Evolutionary conservation across 2,797 vertebrate genomes (phyloP), one percentile per base, ranked within the genome.

Genomic region (Darevskia nairensis): DNA sequence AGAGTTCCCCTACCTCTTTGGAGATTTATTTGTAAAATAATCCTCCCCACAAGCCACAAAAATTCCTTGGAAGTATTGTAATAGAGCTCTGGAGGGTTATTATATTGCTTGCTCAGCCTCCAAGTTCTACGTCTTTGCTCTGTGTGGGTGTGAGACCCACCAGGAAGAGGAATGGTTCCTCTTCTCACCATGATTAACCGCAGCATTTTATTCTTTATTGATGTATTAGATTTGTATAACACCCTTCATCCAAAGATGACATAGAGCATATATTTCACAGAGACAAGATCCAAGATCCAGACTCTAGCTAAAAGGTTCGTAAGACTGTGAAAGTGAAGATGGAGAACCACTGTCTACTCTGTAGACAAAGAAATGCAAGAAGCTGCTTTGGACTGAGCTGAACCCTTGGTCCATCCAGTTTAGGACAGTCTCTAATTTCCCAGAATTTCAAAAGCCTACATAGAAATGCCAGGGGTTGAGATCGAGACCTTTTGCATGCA

Each of bases 1-100:
- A 83, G 23, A 17, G 29, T 84, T 84, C 35, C 29, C 46, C 83
- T 84, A 61, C 21, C 35, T 25, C 11, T 79, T 50, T 19, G 27
- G 39, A 74, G 27, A 32, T 79, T 84, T 84, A 88, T 84, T 72
- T 72, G 66, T 44, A 79, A 84, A 84, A 15, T 50, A 88, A 71
- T 41, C 39, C 46, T 84, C 46, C 27, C 6, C 29, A 44, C 46
- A 84, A 72, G 15, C 61, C 61, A 76, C 41, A 82, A 83, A 29
- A 71, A 79, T 84, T 66, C 27, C 23, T 25, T 80, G 39, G 39
- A 85, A 74, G 74, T 61, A n/a, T 35, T 59, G n/a, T 88, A 69
- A 88, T 69, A 83, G 32, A 39, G 55, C 44, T 59, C 68, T 69
- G 50, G 50, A 10, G 80, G 32, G 7, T 35, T 79, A 77, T 84